A percentile compares a stretch with the other conserved stretches of the same genome.
Evolutionary conservation across 1,140 invertebrate genomes (phyloP).

Genomic region (Drosophila serrata): DNA sequence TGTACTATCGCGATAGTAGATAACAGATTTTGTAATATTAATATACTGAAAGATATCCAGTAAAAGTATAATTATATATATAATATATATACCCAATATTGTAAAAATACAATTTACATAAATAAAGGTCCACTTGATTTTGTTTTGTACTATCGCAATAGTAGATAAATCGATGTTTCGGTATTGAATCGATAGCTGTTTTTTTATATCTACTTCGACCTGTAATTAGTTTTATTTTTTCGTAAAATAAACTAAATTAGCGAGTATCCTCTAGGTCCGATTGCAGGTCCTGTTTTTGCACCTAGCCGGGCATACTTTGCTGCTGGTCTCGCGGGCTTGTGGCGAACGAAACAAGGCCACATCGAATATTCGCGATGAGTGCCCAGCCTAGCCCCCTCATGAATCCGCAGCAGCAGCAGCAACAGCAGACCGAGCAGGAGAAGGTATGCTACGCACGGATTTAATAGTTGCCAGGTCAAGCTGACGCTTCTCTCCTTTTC

Average conservation of each 20-base stretch:
- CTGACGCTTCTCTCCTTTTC: background rate
- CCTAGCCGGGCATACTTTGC: background rate
- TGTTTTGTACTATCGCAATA: background rate
- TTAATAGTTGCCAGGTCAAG: too few relatives aligned
- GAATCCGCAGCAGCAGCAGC: slow-evolving; percentile 68
- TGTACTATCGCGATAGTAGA: too few relatives aligned
- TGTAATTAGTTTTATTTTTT: background rate
- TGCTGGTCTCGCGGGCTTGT: background rate
- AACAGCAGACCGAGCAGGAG: slow-evolving; percentile 74
- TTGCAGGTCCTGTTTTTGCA: background rate
- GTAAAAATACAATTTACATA: too few relatives aligned
- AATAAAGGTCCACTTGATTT: background rate
- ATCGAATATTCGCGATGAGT: slow-evolving; percentile 57
- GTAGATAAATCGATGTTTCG: background rate
- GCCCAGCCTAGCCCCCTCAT: slow-evolving; percentile 79
- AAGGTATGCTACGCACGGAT: slow-evolving; percentile 47
- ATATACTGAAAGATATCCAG: too few relatives aligned
- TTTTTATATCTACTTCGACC: background rate
- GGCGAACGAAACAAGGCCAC: background rate
- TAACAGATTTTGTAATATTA: too few relatives aligned
- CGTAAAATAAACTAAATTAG: background rate
- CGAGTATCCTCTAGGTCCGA: background rate
- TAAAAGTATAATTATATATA: too few relatives aligned
- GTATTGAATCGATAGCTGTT: background rate
- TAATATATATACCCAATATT: too few relatives aligned